Conservation (phyloP, 2,888 invertebrate genomes). For the Meliscaeva auricollis region DNA sequence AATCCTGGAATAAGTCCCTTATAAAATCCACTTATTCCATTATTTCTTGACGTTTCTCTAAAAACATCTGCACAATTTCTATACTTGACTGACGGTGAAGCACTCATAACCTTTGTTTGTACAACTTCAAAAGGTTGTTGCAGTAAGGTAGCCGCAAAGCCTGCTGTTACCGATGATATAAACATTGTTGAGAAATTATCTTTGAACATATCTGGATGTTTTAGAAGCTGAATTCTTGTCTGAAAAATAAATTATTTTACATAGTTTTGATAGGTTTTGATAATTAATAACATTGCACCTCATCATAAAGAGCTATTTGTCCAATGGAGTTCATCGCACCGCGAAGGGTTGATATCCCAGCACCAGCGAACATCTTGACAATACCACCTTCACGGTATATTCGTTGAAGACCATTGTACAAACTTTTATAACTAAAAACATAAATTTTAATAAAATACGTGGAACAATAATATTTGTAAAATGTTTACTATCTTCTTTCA, state of each 20-base stretch:
- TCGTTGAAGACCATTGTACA: constrained; percentile 45
- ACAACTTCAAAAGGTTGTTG: constrained; percentile 76
- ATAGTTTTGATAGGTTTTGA: too few species aligned
- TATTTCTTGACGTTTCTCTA: not conserved
- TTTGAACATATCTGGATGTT: not conserved
- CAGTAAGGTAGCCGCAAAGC: constrained; percentile 33
- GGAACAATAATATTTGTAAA: not conserved
- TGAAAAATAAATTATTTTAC: too few species aligned
- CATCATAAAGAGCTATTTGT: constrained; percentile 49
- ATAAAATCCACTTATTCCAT: not conserved
- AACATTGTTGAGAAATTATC: not conserved
- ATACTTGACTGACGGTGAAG: not conserved
- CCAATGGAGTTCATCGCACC: constrained; percentile 22
- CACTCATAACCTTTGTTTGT: constrained; percentile 49
- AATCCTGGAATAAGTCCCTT: constrained; percentile 47
- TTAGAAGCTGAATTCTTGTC: not conserved
- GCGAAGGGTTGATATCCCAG: not conserved
- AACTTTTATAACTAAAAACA: not conserved
- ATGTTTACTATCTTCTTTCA: not conserved
- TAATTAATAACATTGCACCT: not conserved
- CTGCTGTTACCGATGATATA: not conserved
- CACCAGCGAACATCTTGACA: not conserved
- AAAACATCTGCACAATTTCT: not conserved
- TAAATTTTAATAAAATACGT: not conserved
- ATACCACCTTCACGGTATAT: not conserved